Evolutionary conservation across 1,140 invertebrate genomes (phyloP).

Genomic region (Magallana ariakensis): DNA sequence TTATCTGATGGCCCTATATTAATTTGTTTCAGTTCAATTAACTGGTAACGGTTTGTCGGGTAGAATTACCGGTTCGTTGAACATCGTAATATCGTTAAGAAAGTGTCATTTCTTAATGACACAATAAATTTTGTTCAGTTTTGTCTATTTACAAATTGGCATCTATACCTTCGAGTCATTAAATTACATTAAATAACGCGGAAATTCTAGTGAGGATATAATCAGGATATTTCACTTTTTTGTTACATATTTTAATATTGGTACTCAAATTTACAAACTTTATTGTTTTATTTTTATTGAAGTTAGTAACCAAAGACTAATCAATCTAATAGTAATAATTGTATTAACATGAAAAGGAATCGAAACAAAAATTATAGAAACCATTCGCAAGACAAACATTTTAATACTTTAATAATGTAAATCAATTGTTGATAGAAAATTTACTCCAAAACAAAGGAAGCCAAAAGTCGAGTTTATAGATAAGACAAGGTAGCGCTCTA

Average conservation of each 20-base stretch:
- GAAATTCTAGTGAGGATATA: too few relatives aligned
- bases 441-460: background rate
- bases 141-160: background rate
- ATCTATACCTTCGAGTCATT: conserved; percentile 9
- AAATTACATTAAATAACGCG: background rate
- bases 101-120: conserved; percentile 6
- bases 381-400: too few relatives aligned
- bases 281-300: too few relatives aligned
- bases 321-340: too few relatives aligned
- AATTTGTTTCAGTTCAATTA: background rate
- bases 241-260: too few relatives aligned
- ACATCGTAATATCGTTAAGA: background rate
- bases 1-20: conserved; percentile 5
- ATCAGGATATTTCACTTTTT: too few relatives aligned
- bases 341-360: too few relatives aligned
- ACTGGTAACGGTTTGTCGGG: background rate
- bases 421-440: background rate
- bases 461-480: background rate
- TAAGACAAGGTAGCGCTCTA: background rate
- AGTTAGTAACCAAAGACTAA: too few relatives aligned
- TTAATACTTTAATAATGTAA: too few relatives aligned
- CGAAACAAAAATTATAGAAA: too few relatives aligned
- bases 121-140: conserved; percentile 11
- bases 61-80: conserved; percentile 8
- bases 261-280: too few relatives aligned